Evolutionary conservation across 2,113 vertebrate species (phyloP), one percentile per base, ranked within the genome.

Genomic region (Cynopterus brachyotis): DNA sequence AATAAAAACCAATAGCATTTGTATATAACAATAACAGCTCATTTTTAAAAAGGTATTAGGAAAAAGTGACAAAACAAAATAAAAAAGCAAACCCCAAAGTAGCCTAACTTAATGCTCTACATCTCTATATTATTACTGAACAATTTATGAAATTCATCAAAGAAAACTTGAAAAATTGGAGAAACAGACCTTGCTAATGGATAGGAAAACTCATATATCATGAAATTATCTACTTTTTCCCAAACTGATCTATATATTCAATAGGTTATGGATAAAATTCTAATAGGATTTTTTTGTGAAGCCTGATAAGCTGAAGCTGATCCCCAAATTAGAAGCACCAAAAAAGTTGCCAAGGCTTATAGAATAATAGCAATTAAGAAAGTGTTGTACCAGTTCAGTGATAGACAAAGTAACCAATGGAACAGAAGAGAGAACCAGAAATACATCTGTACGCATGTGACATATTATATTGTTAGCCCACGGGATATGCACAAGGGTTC

Each of bases 271-370:
- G 30, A 42, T 42, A 86, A 91, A 95, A 95, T 85, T 79, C 47
- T 24, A 95, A 35, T 3, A 69, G 72, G 40, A 42, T 73, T 75
- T 86, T 91, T 91, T 60, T 80, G 42, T 89, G 30, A 89, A 96
- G 84, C 4, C n/a, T 84, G 19, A n/a, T 67, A 69, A 76, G 26
- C 50, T 50, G 50, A 50, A 50, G 50, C 26, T 60, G 22, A 82
- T 69, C 8, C 42, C 28, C 47, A 92, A 91, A 88, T 82, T 75
- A 60, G 69, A 89, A 69, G 37, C n/a, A 26, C 28, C 5, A 62
- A 94, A 57, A 57, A 76, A 66, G 67, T 0, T 0, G 12, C 40
- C n/a, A 75, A 40, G 47, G 32, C 26, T 88, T 92, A 82, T 92
- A 92, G 37, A 87, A 79, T 62, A 28, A 57, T 4, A 81, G 32